Evolutionary conservation across 53 echinoderm and acorn worm species (phyloP).

Genomic region (Antedon mediterranea): DNA sequence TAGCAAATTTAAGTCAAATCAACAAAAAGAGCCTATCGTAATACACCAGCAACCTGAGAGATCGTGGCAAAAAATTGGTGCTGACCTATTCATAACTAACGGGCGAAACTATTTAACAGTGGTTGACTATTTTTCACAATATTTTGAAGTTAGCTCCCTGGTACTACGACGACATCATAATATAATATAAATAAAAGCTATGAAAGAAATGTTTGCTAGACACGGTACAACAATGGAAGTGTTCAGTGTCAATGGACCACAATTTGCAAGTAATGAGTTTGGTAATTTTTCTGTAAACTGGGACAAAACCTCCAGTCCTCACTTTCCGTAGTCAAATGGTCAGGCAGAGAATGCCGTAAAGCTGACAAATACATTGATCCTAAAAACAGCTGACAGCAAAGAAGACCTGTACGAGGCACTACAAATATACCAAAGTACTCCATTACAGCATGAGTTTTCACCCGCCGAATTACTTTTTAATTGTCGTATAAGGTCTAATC

Average conservation of each 20-base stretch:
- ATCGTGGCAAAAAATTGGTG: slow-evolving; percentile 13
- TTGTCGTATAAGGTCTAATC: background rate
- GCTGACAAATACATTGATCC: slow-evolving; percentile 6
- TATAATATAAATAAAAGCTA: slow-evolving; percentile 14
- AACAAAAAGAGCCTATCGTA: slow-evolving; percentile 7
- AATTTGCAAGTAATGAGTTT: slow-evolving; percentile 26
- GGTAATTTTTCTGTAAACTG: slow-evolving; percentile 15
- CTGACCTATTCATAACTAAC: background rate
- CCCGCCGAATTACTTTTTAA: slow-evolving; percentile 2
- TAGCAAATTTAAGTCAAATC: background rate
- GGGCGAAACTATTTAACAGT: slow-evolving; percentile 1
- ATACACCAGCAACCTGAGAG: background rate
- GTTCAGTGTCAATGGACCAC: slow-evolving; percentile 28
- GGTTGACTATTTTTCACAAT: slow-evolving; percentile 14
- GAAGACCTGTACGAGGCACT: slow-evolving; percentile 1
- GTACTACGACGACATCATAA: slow-evolving; percentile 6
- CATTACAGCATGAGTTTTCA: slow-evolving; percentile 11
- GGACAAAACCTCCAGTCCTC: slow-evolving; percentile 20
- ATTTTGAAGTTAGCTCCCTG: background rate
- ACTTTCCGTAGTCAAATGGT: slow-evolving; percentile 23
- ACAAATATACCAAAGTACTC: slow-evolving; percentile 6
- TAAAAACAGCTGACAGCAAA: background rate
- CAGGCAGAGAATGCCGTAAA: slow-evolving; percentile 18
- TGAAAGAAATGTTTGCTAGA: slow-evolving; percentile 24
- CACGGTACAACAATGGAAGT: slow-evolving; percentile 22